Evolutionary conservation across 2,888 invertebrate species (phyloP).

Genomic region (Girardia tigrina): DNA sequence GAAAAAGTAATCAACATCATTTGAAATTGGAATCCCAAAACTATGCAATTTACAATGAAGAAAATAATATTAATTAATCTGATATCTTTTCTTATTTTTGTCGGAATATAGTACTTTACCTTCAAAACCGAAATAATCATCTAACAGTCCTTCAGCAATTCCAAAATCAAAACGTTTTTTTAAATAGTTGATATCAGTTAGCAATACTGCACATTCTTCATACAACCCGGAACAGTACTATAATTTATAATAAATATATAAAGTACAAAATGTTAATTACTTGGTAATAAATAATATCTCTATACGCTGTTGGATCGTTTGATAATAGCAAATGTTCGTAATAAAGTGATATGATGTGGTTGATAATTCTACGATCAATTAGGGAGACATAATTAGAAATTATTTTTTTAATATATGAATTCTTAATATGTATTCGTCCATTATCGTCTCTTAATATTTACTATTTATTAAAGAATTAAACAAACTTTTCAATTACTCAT

Average conservation of each 20-base stretch:
- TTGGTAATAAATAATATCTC: neutral
- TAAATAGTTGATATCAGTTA: neutral
- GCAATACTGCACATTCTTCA: neutral
- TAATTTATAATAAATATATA: no score
- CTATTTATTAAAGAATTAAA: neutral
- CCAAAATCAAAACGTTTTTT: neutral
- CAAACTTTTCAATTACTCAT: neutral
- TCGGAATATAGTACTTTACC: neutral
- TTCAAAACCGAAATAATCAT: neutral
- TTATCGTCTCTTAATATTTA: neutral
- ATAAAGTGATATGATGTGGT: conserved; percentile 14
- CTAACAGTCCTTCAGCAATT: neutral
- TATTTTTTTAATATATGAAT: neutral
- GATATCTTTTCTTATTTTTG: no score
- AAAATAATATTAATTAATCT: no score
- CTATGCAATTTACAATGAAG: no score
- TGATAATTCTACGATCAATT: neutral
- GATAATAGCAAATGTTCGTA: neutral
- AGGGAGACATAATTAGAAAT: neutral
- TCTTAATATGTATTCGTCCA: neutral
- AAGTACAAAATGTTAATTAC: neutral
- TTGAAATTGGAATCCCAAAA: no score
- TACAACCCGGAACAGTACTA: neutral
- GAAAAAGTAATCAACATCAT: no score
- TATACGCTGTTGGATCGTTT: neutral